Evolutionary conservation across 2,797 vertebrate species (phyloP).

Genomic region (Pseudotriccus pelzelni): DNA sequence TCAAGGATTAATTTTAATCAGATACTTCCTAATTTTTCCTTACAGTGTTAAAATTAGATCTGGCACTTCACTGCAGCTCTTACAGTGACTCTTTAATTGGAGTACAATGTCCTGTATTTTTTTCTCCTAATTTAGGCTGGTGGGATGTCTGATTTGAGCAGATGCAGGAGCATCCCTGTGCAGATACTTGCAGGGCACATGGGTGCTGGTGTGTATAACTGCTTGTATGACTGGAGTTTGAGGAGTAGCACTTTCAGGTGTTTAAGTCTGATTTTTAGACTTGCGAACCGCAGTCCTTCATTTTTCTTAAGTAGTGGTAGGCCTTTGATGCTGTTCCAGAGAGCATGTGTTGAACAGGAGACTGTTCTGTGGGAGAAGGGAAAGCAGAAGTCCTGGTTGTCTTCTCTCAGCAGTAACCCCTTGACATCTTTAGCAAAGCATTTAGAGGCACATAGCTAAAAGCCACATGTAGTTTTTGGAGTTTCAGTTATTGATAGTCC

Average conservation of each 20-base stretch:
- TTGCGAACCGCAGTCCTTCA: neutral
- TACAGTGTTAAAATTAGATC: neutral
- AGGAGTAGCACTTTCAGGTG: neutral
- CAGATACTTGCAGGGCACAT: fast-evolving
- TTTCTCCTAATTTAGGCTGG: neutral
- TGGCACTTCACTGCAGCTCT: neutral
- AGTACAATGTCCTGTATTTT: neutral
- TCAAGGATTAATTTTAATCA: constrained; percentile 39
- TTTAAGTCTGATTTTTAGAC: neutral
- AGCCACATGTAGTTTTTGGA: neutral
- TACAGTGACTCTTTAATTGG: neutral
- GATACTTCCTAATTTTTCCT: constrained; percentile 17
- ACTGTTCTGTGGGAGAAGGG: neutral
- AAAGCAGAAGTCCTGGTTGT: neutral
- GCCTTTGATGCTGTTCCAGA: neutral
- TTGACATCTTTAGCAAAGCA: neutral
- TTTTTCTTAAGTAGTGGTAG: neutral
- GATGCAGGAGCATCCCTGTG: neutral
- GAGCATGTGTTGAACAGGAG: neutral
- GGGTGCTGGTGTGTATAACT: neutral
- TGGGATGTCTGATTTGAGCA: neutral
- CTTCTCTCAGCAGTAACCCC: neutral
- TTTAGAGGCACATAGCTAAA: neutral
- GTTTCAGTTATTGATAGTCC: neutral
- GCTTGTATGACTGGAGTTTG: neutral